Conservation (phyloP, 2,113 vertebrate genomes). For the Melospiza georgiana region DNA sequence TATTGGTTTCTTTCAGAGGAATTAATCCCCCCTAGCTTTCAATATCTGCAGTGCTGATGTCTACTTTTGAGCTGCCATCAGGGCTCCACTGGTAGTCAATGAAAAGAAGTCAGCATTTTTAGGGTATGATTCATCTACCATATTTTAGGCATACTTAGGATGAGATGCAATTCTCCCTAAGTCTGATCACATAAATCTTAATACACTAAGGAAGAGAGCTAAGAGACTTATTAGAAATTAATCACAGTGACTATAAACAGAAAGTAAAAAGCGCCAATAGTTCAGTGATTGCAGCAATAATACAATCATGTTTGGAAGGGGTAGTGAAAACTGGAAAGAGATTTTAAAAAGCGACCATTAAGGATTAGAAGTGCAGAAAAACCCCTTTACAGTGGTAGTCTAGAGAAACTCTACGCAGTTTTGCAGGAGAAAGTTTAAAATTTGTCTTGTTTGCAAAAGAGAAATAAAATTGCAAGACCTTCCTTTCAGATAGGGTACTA, state of each 20-base stretch:
- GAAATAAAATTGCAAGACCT: background rate
- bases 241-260: background rate
- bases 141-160: background rate
- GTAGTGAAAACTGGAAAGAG: background rate
- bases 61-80: background rate
- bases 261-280: background rate
- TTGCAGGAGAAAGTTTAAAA: background rate
- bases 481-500: background rate
- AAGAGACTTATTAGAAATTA: background rate
- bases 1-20: background rate
- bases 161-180: background rate
- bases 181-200: background rate
- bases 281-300: background rate
- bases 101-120: slow-evolving; percentile 20
- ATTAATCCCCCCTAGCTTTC: background rate
- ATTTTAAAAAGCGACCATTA: background rate
- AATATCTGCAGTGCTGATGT: background rate
- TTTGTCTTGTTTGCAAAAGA: background rate
- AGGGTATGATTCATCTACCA: background rate
- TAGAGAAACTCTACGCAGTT: background rate
- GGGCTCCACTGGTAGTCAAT: background rate
- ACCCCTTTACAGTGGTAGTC: fast-evolving
- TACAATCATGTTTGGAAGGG: background rate
- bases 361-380: background rate
- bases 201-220: background rate